Conservation (phyloP, 2,113 vertebrate genomes). For the Pyxicephalus adspersus region DNA sequence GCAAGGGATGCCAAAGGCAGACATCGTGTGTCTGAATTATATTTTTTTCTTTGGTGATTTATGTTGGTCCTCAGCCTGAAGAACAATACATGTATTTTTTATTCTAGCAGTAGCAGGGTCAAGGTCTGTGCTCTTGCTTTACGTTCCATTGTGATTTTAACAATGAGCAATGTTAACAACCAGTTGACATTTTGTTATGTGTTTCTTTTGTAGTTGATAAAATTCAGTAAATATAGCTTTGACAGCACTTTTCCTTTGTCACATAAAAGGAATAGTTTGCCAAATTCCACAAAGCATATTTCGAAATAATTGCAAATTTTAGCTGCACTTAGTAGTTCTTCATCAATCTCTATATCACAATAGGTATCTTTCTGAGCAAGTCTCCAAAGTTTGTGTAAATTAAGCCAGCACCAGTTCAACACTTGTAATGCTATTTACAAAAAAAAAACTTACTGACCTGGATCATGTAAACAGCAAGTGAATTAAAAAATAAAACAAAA, state of each 20-base stretch:
- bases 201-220: slow-evolving; percentile 12
- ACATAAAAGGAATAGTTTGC: background rate
- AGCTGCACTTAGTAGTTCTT: too few relatives aligned
- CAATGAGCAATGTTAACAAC: slow-evolving; percentile 22
- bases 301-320: too few relatives aligned
- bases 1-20: slow-evolving; percentile 20
- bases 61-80: slow-evolving; percentile 15
- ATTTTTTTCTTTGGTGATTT: slow-evolving; percentile 8
- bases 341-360: too few relatives aligned
- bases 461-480: too few relatives aligned
- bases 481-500: too few relatives aligned
- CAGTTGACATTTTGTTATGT: slow-evolving; percentile 12
- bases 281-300: too few relatives aligned
- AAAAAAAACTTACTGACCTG: too few relatives aligned
- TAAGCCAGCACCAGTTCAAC: too few relatives aligned
- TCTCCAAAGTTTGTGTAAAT: too few relatives aligned
- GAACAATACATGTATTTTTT: slow-evolving; percentile 24
- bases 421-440: too few relatives aligned
- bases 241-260: slow-evolving; percentile 1
- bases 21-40: background rate
- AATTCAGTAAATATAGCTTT: background rate
- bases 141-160: background rate
- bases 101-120: slow-evolving; percentile 12
- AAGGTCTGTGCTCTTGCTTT: slow-evolving; percentile 6
- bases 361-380: too few relatives aligned